Conservation (phyloP, 2,797 vertebrate species). For the Pempheris klunzingeri region DNA sequence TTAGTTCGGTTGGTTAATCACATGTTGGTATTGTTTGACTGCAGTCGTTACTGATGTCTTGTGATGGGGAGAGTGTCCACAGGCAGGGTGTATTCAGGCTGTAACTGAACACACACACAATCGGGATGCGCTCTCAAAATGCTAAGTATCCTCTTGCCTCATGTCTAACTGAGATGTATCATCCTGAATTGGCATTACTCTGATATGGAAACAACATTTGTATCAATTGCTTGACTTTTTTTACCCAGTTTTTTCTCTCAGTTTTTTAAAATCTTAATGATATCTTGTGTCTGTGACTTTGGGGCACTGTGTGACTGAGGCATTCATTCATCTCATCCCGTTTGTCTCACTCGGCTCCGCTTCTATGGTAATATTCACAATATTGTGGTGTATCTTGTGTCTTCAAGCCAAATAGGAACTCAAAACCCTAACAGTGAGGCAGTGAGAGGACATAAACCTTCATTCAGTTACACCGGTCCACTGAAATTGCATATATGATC, state of each 20-base stretch:
- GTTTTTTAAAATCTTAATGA: not conserved
- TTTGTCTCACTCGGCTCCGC: slow-evolving; percentile 36
- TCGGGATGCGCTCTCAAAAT: not conserved
- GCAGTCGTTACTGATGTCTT: not conserved
- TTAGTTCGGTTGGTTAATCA: slow-evolving; percentile 7
- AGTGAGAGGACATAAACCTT: slow-evolving; percentile 43
- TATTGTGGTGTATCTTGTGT: slow-evolving; percentile 42
- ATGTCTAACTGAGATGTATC: not conserved
- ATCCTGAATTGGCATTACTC: not conserved
- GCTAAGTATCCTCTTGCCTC: not conserved
- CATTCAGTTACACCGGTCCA: slow-evolving; percentile 10
- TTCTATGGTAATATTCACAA: slow-evolving; percentile 57
- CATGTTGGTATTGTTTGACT: not conserved
- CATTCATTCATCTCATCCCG: slow-evolving; percentile 30
- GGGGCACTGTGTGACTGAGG: slow-evolving; percentile 13
- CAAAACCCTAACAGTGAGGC: slow-evolving; percentile 3
- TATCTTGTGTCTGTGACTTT: not conserved
- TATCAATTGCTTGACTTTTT: not conserved
- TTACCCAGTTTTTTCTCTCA: not conserved
- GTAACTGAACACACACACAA: not conserved
- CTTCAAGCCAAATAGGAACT: slow-evolving; percentile 29
- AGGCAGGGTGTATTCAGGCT: not conserved
- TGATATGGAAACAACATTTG: not conserved
- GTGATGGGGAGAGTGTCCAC: not conserved
- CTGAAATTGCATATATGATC: slow-evolving; percentile 27